A percentile compares a stretch with the other conserved stretches of the same genome.
Evolutionary conservation across 2,888 invertebrate species (phyloP).

Genomic region (Chloroclysta siterata): DNA sequence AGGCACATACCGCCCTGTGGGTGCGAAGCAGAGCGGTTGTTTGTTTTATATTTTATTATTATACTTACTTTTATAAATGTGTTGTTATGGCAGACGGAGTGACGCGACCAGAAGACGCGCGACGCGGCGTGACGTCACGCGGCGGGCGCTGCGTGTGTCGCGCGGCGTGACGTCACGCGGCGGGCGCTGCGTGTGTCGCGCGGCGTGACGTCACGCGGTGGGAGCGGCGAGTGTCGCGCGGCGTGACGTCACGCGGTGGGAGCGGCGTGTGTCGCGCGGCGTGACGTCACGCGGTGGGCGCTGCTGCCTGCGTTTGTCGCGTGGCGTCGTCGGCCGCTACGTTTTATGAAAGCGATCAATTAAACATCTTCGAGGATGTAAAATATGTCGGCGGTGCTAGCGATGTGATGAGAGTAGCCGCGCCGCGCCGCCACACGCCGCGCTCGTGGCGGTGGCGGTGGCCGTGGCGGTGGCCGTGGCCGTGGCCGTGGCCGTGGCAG

Average conservation of each 20-base stretch:
- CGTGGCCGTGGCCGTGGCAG: not conserved
- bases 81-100: constrained; percentile 40
- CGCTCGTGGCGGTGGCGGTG: not conserved
- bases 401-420: constrained; percentile 23
- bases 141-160: too few species aligned
- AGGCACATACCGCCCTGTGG: not conserved
- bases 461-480: not conserved
- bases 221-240: too few species aligned
- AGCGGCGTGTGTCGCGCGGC: too few species aligned
- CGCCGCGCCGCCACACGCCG: constrained; percentile 5
- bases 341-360: constrained; percentile 38
- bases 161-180: too few species aligned
- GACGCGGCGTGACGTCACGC: too few species aligned
- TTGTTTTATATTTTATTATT: constrained; percentile 34
- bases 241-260: too few species aligned
- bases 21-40: not conserved
- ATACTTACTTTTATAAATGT: constrained; percentile 47
- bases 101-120: too few species aligned
- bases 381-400: constrained; percentile 64
- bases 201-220: too few species aligned
- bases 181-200: too few species aligned
- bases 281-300: too few species aligned
- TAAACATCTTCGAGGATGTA: constrained; percentile 56
- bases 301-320: too few species aligned
- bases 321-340: constrained; percentile 28